Evolutionary conservation across 2,888 invertebrate genomes (phyloP), one percentile per base, ranked within the genome.

Genomic region (Hemistola chrysoprasaria): DNA sequence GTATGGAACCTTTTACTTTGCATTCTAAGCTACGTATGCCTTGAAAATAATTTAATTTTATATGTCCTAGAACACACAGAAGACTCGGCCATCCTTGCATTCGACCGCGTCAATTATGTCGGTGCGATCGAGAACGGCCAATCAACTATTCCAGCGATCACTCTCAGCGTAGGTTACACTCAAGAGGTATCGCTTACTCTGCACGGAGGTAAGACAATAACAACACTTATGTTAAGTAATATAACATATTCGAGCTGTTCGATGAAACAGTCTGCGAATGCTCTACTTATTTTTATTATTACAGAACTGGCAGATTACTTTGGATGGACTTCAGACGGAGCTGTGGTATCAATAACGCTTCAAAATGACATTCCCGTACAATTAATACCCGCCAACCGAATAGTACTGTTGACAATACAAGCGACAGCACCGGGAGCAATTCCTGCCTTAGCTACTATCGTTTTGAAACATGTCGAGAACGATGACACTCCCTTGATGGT

Each of bases 161-260:
- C 48, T 7, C 53, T 73, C 6, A 50, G 27, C 3, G 53, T 59
- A 35, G 69, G 65, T 21, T 62, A 54, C 36, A 40, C 47, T 5
- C 3, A 47, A 3, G 39, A 42, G 16, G 66, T 71, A 1, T n/a
- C 28, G 5, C 64, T 67, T 30, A 27, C 26, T 0, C 33, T 71
- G 38, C 42, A 44, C 5, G 65, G 65, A 53, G 65, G 67, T 67
- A 47, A 50, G 30, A 46, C 7, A 36, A n/a, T n/a, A n/a, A n/a
- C n/a, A n/a, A n/a, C n/a, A n/a, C n/a, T n/a, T n/a, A n/a, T n/a
- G n/a, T n/a, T n/a, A n/a, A n/a, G n/a, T n/a, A n/a, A n/a, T n/a
- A n/a, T n/a, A n/a, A n/a, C n/a, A n/a, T n/a, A n/a, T n/a, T n/a
- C n/a, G n/a, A n/a, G n/a, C n/a, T n/a, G n/a, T n/a, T n/a, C n/a